Base-by-base conservation (phyloP, 2,113 vertebrate genomes). In the Nibea coibor region DNA sequence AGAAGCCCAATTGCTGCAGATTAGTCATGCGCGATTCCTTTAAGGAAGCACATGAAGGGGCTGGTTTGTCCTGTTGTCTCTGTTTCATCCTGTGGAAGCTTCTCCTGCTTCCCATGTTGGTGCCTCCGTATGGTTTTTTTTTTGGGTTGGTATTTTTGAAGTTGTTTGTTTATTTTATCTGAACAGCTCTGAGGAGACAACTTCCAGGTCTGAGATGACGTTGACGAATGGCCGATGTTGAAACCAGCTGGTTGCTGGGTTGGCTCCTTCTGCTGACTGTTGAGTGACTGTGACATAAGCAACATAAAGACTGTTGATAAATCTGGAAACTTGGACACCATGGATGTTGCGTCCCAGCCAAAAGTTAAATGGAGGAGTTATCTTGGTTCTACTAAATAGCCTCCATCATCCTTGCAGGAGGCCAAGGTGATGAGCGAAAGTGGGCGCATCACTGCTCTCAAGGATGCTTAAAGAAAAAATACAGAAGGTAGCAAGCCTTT, bases 41-140 rank as follows among this genome's bases (percentile, higher is more conserved):
- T 61, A 24, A 83, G 81, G 80, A 91, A 90, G 67, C 15, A 2
- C 35, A 28, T 80, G 57, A 61, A 72, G 15, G 12, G 64, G 48
- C 67, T 62, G 35, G 63, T 59, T 72, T 84, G 69, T 83, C 67
- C 67, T 78, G 43, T 20, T 58, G 79, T 87, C 80, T 64, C 56
- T 54, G 26, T 57, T 70, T 59, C 72, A 68, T 85, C 81, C 86
- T 81, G 48, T 54, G 31, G 24, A 39, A 53, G 64, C 53, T n/a
- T 71, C 12, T 56, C 31, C 62, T 84, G 74, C 61, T 76, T 81
- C 42, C 43, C 14, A 1, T 47, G 22, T 24, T 24, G 3, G 9
- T 50, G 5, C 48, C 42, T 10, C n/a, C 28, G 12, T 4, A 2
- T 19, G 14, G 5, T 35, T 35, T 35, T 39, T 39, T 39, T 39